Percentiles rank a stretch among this genome's conserved stretches.
phyloP scores from a whole-genome alignment of 53 echinoderm and acorn worm species.

The Apostichopus leukothele region DNA sequence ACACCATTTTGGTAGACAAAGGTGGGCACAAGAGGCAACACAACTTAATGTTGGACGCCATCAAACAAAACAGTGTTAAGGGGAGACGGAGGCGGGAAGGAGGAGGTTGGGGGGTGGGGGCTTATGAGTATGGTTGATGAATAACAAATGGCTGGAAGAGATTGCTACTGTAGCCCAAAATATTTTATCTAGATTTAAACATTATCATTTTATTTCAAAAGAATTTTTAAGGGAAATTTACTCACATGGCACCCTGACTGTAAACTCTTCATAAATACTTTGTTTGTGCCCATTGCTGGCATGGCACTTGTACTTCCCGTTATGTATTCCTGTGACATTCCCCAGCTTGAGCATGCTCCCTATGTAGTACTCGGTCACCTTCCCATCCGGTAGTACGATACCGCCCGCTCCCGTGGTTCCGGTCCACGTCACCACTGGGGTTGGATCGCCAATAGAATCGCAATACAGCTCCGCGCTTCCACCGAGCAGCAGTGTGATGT shows the following conservation, averaged over 20 bases:
- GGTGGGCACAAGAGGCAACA: no score
- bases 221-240: background rate
- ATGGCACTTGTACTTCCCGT: conserved; percentile 14
- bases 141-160: no score
- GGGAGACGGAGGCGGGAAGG: no score
- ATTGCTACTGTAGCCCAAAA: no score
- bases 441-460: background rate
- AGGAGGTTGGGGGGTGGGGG: no score
- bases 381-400: background rate
- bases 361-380: conserved; percentile 21
- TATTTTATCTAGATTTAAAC: no score
- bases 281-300: conserved; percentile 26
- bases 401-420: background rate
- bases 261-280: background rate
- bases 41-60: no score
- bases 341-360: background rate
- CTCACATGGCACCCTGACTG: conserved; percentile 17
- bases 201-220: no score
- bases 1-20: no score
- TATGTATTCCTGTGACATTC: background rate
- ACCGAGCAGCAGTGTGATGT: background rate
- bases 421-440: conserved; percentile 3
- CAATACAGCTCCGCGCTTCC: background rate
- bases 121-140: no score
- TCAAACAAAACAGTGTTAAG: no score